Evolutionary conservation across 2,797 vertebrate species (phyloP).

Genomic region (Syncerus caffer): DNA sequence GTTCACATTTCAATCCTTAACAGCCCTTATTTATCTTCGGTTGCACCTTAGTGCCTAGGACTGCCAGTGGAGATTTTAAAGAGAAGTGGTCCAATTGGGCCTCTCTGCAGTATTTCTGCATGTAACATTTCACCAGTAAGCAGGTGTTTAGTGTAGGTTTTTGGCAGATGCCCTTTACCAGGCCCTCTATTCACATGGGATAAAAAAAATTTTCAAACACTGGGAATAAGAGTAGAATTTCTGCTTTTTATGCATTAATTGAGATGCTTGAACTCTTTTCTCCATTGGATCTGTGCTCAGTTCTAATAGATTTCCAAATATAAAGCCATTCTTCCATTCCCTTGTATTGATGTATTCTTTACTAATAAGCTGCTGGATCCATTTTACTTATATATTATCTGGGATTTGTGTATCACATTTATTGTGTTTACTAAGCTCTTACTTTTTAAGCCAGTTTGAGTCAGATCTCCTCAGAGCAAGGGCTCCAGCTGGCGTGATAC

Average conservation of each 20-base stretch:
- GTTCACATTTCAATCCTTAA: not conserved
- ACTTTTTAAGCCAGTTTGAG: not conserved
- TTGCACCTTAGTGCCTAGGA: not conserved
- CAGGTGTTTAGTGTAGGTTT: not conserved
- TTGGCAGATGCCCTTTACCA: not conserved
- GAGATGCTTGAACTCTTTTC: not conserved
- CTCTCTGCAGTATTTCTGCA: not conserved
- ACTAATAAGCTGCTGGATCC: not conserved
- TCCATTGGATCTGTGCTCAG: not conserved
- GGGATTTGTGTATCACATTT: not conserved
- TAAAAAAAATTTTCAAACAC: not conserved
- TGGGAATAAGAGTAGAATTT: not conserved
- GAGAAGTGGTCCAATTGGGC: accelerated
- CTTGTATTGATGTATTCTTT: not conserved
- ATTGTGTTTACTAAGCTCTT: not conserved
- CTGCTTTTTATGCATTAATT: not conserved
- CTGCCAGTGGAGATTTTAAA: not conserved
- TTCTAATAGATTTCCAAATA: not conserved
- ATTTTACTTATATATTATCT: not conserved
- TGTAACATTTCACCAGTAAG: not conserved
- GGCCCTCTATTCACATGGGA: not conserved
- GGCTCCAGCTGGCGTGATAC: not conserved
- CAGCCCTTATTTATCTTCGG: not conserved
- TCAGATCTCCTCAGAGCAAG: not conserved
- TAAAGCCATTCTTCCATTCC: not conserved